Conservation (phyloP, 2,113 vertebrate species). For the Pomatorhinus ruficollis region DNA sequence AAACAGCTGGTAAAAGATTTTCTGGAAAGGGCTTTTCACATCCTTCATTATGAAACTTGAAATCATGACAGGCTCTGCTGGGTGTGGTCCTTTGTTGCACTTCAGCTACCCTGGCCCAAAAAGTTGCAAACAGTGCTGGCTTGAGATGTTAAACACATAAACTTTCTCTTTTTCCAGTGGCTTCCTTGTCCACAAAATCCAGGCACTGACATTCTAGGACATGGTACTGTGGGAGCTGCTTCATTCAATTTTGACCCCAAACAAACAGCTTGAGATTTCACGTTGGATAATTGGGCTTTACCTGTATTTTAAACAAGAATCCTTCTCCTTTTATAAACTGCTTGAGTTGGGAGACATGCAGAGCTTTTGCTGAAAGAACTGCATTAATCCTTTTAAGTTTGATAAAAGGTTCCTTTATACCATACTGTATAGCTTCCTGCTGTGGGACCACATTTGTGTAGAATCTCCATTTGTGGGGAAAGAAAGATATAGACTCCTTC, state of each 20-base stretch:
- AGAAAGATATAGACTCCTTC: not conserved
- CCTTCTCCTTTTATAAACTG: slow-evolving; percentile 44
- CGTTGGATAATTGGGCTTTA: slow-evolving; percentile 41
- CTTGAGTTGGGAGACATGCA: slow-evolving; percentile 39
- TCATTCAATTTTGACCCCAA: not conserved
- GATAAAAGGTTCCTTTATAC: slow-evolving; percentile 46
- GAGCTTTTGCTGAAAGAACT: slow-evolving; percentile 61
- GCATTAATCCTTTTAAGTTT: slow-evolving; percentile 60
- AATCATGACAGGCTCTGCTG: not conserved
- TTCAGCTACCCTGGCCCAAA: not conserved
- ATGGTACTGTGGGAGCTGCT: not conserved
- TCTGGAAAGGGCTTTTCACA: not conserved
- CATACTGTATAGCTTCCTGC: slow-evolving; percentile 5
- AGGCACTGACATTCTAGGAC: not conserved
- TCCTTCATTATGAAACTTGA: not conserved
- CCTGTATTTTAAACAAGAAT: slow-evolving; percentile 56
- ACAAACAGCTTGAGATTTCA: slow-evolving; percentile 45
- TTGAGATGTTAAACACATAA: not conserved
- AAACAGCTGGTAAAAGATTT: not conserved
- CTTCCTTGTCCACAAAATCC: not conserved
- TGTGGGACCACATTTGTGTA: slow-evolving; percentile 46
- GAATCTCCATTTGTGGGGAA: slow-evolving; percentile 26
- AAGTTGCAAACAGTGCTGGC: not conserved
- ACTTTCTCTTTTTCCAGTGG: not conserved
- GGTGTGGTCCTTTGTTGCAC: not conserved